Percentiles rank a stretch among this genome's conserved stretches.
Conservation (phyloP, 2,888 invertebrate genomes). For the Cacoxenus indagator region DNA sequence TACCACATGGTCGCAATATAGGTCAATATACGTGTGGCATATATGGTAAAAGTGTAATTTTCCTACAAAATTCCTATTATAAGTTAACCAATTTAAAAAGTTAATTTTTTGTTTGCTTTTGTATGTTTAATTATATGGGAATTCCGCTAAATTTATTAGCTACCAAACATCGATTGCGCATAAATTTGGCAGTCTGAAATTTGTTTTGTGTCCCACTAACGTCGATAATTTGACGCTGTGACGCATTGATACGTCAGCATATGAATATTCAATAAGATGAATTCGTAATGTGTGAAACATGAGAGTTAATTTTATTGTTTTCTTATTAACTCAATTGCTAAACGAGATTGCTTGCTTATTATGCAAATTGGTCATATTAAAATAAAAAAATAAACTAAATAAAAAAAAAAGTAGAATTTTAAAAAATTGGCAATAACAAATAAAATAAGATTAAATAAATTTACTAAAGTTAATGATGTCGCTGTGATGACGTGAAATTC, state of each 20-base stretch:
- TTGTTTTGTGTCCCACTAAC: background rate
- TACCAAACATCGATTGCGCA: no score
- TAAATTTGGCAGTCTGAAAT: no score
- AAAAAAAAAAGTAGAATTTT: background rate
- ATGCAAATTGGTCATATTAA: conserved; percentile 12
- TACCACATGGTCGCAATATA: no score
- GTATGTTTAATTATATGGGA: no score
- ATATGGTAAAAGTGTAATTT: no score
- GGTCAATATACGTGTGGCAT: no score
- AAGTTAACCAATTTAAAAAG: no score
- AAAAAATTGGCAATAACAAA: background rate
- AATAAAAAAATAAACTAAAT: background rate
- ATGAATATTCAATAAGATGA: conserved; percentile 50
- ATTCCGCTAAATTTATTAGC: no score
- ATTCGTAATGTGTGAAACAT: conserved; percentile 44
- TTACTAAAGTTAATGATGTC: background rate
- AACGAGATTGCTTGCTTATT: background rate
- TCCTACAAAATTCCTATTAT: no score
- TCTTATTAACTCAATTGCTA: background rate
- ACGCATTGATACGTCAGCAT: conserved; percentile 58
- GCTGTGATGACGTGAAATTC: background rate
- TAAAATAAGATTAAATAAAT: background rate
- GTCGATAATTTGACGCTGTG: background rate
- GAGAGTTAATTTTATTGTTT: conserved; percentile 41
- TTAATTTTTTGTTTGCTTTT: no score